phyloP scores from a whole-genome alignment of 1,140 invertebrate genomes.

The Panulirus ornatus region DNA sequence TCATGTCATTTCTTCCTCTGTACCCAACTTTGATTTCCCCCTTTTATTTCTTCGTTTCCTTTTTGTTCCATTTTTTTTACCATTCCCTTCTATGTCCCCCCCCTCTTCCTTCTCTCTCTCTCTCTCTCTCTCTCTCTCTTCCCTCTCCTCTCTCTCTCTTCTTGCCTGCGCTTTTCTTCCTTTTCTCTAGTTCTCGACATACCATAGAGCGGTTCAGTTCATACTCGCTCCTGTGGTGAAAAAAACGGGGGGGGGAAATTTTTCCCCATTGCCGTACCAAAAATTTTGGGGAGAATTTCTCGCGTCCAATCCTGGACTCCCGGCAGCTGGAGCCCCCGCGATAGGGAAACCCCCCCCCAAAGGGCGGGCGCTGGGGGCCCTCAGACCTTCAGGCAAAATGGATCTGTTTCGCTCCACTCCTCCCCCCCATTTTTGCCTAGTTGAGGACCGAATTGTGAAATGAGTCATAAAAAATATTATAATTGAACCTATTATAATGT shows the following conservation, averaged over 20 bases:
- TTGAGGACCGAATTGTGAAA: too few relatives aligned
- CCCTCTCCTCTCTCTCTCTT: too few relatives aligned
- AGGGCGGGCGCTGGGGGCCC: background rate
- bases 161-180: background rate
- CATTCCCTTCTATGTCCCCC: background rate
- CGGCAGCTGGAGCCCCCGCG: background rate
- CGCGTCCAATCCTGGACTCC: constrained; percentile 1
- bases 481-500: too few relatives aligned
- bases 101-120: background rate
- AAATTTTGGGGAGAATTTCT: constrained; percentile 25
- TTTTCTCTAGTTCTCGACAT: background rate
- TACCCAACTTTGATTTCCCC: too few relatives aligned
- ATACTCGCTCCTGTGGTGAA: constrained; percentile 43
- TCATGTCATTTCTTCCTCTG: background rate
- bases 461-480: too few relatives aligned
- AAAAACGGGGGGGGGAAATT: constrained; percentile 29
- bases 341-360: background rate
- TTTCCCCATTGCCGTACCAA: constrained; percentile 51
- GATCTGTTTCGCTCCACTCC: background rate
- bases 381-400: background rate
- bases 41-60: background rate
- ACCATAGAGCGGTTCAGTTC: constrained; percentile 52
- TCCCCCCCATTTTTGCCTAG: background rate
- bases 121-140: background rate
- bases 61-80: background rate